A percentile compares a stretch with the other conserved stretches of the same genome.
Evolutionary conservation across 2,797 vertebrate species (phyloP).

Genomic region (Cryptoprocta ferox): DNA sequence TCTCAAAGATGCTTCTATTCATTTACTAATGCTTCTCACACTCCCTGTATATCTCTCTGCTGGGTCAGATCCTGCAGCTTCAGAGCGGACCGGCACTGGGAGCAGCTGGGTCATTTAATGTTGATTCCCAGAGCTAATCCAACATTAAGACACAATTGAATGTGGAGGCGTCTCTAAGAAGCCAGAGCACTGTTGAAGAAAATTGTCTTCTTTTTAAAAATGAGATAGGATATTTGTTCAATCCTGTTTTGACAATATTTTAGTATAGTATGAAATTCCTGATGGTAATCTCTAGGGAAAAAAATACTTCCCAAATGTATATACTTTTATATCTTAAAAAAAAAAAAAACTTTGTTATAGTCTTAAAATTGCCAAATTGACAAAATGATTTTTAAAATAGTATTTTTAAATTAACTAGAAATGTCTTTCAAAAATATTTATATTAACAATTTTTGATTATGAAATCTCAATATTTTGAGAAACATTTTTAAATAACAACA

Average conservation of each 20-base stretch:
- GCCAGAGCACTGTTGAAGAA: background rate
- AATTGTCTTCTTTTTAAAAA: background rate
- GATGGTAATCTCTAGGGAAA: background rate
- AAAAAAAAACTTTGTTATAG: background rate
- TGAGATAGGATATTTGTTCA: background rate
- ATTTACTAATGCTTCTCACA: background rate
- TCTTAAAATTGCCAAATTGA: background rate
- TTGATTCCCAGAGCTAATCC: background rate
- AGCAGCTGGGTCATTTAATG: background rate
- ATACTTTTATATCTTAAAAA: background rate
- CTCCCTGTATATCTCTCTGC: background rate
- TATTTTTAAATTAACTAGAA: slow-evolving; percentile 36
- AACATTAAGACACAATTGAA: background rate
- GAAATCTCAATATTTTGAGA: slow-evolving; percentile 54
- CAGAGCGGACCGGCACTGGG: fast-evolving
- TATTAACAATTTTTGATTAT: background rate
- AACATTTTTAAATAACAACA: background rate
- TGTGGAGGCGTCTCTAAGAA: background rate
- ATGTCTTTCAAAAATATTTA: background rate
- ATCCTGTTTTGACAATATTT: background rate
- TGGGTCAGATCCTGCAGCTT: background rate
- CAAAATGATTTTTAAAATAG: background rate
- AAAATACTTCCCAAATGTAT: background rate
- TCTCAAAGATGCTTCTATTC: background rate
- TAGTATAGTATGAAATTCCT: background rate